Evolutionary conservation across 2,797 vertebrate genomes (phyloP), one percentile per base, ranked within the genome.

Genomic region (Enoplosus armatus): DNA sequence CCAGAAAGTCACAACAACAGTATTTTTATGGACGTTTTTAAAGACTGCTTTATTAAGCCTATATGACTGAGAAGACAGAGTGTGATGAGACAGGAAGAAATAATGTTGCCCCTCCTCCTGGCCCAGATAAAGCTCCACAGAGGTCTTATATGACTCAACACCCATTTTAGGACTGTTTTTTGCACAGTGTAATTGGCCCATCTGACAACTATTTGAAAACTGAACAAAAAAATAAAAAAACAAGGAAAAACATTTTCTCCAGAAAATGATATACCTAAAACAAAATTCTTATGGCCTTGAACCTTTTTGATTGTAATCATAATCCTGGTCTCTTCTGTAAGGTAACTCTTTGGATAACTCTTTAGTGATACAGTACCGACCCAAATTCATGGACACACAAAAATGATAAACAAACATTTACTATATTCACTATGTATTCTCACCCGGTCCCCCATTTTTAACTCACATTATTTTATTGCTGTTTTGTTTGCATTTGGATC

Each of bases 71-170:
- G 39, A 47, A 33, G 26, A 2, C 47, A 33, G 48, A 24, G 41
- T 35, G 35, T 41, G 29, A 75, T 47, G 33, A 76, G 26, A 61
- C 20, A 50, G 27, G 29, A 37, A 8, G 50, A 74, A 64, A 54
- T 15, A 53, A 15, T 24, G 47, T 24, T 12, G 11, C 26, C 45
- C 6, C 15, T 73, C 59, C 39, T 65, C 29, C 33, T 71, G 59
- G 53, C 60, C 55, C 9, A 58, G 27, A 66, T 48, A 56, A 48
- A 66, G 22, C 68, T 69, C 51, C 15, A 54, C 45, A 39, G 54
- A 71, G 54, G 48, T 55, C 31, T 39, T 39, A 20, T 33, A 33
- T 48, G 67, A 65, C 33, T 62, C 56, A 55, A 26, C 39, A n/a
- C 16, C 18, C 55, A 43, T 69, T 53, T 3, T 2, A 51, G 65